Evolutionary conservation across 2,113 vertebrate species (phyloP), one percentile per base, ranked within the genome.

Genomic region (Sitta europaea): DNA sequence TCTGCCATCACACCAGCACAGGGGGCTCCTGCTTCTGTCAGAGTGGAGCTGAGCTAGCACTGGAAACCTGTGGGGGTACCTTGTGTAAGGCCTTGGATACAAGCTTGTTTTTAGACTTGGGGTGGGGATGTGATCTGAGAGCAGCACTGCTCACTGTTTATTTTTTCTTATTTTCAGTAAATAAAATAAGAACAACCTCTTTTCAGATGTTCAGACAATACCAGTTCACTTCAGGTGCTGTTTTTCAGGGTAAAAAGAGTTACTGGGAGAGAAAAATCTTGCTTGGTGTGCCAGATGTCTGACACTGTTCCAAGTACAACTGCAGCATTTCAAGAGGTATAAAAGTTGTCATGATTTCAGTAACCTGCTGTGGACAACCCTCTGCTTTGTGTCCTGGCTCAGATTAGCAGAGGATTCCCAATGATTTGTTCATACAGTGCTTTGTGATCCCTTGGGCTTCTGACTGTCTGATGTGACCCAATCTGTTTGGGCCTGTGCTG

Each of bases 401-500:
- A 3, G 2, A 9, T 0, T 29, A 65, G 43, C 3, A 7, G 6
- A 6, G 22, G 4, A 28, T 8, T 47, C 48, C 31, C 11, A 5
- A 1, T 11, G 24, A 33, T 58, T 51, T 6, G 6, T 47, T 51
- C 29, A 4, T 8, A 8, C 0, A 0, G 7, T n/a, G 35, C n/a
- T 80, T n/a, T 28, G 12, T 47, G 36, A 35, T 45, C 11, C 22
- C 40, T 48, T 15, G 24, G 10, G 35, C 40, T 88, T 78, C 36
- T 9, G 23, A 24, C n/a, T 48, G 43, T 18, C 40, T 5, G 2
- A 24, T 40, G 12, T 15, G n/a, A 33, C 11, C n/a, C 10, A 5
- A 5, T 8, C 63, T 61, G 14, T 21, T 65, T 3, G 4, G 42
- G 35, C 19, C 10, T 38, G 33, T 35, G 28, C 7, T 55, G 36